phyloP scores from a whole-genome alignment of 2,113 vertebrate species.

The Pelodiscus sinensis region DNA sequence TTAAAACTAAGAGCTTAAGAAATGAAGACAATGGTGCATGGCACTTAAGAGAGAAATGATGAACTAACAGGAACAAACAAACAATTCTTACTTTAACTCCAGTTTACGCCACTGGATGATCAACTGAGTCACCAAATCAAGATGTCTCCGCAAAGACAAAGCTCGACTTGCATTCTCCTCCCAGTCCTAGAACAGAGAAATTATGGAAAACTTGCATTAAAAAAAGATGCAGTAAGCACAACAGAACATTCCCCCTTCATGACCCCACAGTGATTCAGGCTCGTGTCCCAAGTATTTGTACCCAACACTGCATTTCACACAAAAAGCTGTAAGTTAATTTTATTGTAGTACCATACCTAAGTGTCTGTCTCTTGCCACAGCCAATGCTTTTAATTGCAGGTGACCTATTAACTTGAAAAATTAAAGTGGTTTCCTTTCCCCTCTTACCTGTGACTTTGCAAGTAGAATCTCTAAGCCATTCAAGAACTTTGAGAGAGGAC shows the following conservation, averaged over 20 bases:
- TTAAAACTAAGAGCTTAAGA: neutral
- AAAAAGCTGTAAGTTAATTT: neutral
- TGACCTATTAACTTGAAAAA: neutral
- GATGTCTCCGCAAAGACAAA: constrained; percentile 88
- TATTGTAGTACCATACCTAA: neutral
- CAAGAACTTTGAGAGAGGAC: constrained; percentile 94
- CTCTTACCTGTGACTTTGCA: constrained; percentile 91
- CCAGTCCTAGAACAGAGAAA: constrained; percentile 87
- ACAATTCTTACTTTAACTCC: constrained; percentile 87
- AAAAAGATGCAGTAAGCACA: neutral
- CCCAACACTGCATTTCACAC: neutral
- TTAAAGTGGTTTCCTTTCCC: neutral
- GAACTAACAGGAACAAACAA: neutral
- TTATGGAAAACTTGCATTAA: neutral
- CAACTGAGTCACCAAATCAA: constrained; percentile 89
- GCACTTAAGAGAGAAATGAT: neutral
- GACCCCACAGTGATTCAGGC: neutral
- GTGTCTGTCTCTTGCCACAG: neutral
- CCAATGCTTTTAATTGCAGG: neutral
- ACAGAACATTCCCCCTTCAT: neutral
- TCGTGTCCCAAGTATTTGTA: neutral
- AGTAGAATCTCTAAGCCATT: constrained; percentile 97
- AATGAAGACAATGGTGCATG: neutral
- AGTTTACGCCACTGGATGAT: constrained; percentile 96
- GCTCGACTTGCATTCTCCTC: constrained; percentile 91